Evolutionary conservation across 2,113 vertebrate genomes (phyloP), one percentile per base, ranked within the genome.

Genomic region (Irena cyanogastra): DNA sequence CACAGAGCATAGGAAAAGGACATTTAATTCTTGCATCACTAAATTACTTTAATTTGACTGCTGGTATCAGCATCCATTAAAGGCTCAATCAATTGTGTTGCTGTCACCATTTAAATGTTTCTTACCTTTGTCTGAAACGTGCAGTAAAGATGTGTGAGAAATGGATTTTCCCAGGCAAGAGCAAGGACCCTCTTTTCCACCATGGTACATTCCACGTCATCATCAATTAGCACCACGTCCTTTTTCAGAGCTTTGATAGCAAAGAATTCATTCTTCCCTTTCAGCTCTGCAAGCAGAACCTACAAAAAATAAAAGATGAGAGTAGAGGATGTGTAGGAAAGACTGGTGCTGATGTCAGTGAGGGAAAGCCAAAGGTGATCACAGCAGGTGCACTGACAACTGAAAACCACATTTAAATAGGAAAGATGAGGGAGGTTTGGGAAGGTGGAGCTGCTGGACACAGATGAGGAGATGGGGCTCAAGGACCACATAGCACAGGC

Each of bases 121-220:
- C 64, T 78, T 90, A 99, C 99, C 98, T 99, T 99, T 86, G 99
- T 99, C 97, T 99, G 99, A 96, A 99, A 99, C 0, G 99, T 99
- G 91, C 98, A 99, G 97, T 98, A 99, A 64, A 99, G 98, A 78
- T 99, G 99, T 4, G 99, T 99, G 94, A 99, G 99, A 83, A 99
- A 99, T 24, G 99, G 99, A 78, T 99, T 99, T 56, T 99, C 99
- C 99, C 99, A 99, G 21, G 99, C 99, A 54, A 99, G 97, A 3
- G 99, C 99, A 3, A 99, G 97, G 87, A 99, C 99, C 54, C 99
- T 98, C 97, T 99, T 99, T 97, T 99, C 99, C 82, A 99, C 98
- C 99, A 99, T 99, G 31, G 99, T 99, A 91, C 99, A 99, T 87
- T 99, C 99, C 92, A 99, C 99, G 0, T 99, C 99, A 15, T 99